A percentile compares a stretch with the other conserved stretches of the same genome.
These are phyloP conservation scores for Apostichopus parvimensis DNA, from an alignment of 35 echinoderm and acorn worm genomes.

Conservation along the genomic window DNA sequence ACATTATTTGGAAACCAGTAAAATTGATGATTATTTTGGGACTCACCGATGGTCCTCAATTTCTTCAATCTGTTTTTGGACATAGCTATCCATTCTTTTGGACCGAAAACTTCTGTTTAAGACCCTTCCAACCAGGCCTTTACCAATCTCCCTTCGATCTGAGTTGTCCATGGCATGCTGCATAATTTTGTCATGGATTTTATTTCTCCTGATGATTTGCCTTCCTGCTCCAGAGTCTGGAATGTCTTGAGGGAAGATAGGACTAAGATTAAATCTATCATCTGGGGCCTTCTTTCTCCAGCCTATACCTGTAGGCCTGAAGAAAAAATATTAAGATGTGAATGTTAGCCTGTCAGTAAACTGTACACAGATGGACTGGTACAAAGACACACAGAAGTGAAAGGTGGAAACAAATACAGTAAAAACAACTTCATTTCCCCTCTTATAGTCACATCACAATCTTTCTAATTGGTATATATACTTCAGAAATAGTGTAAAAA, in stretches of 20 bases:
- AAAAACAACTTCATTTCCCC: no score
- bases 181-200: constrained; percentile 89
- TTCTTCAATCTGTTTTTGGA: constrained; percentile 92
- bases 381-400: no score
- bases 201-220: constrained; percentile 78
- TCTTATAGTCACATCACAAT: no score
- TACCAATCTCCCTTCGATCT: constrained; percentile 84
- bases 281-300: constrained; percentile 85
- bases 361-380: no score
- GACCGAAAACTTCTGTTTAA: constrained; percentile 83
- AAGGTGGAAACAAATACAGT: no score
- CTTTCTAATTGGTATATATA: no score
- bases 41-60: constrained; percentile 95
- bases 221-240: constrained; percentile 53
- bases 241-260: constrained; percentile 57
- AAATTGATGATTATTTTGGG: not conserved
- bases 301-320: constrained; percentile 90
- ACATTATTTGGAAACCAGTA: not conserved
- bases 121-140: constrained; percentile 89
- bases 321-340: not conserved
- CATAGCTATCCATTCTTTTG: constrained; percentile 89
- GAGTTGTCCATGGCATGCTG: constrained; percentile 74
- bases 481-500: no score
- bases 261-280: constrained; percentile 77
- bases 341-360: no score